Percentiles rank a stretch among this genome's conserved stretches.
Evolutionary conservation across 1,140 invertebrate genomes (phyloP).

Genomic region (Drosophila pruinosa): DNA sequence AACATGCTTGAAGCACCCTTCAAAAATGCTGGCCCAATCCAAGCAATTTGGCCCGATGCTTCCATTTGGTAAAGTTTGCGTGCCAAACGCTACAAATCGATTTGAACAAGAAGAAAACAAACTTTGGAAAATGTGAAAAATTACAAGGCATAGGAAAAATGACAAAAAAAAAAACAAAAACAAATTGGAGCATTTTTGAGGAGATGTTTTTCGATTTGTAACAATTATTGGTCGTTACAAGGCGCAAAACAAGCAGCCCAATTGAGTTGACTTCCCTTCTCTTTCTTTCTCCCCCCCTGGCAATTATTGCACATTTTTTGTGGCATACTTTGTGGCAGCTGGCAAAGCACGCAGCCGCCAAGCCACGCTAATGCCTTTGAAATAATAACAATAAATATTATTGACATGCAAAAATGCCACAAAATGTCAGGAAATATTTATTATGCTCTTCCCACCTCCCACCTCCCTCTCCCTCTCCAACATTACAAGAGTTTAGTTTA

Average conservation of each 20-base stretch:
- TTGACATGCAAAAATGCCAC: conserved; percentile 54
- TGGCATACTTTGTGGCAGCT: conserved; percentile 27
- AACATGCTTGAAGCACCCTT: conserved; percentile 38
- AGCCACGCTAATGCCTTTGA: conserved; percentile 33
- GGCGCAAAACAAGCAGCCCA: conserved; percentile 28
- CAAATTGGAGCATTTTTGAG: conserved; percentile 34
- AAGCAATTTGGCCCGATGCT: conserved; percentile 37
- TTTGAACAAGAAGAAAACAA: conserved; percentile 27
- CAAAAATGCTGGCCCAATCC: conserved; percentile 34
- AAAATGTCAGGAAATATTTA: conserved; percentile 47
- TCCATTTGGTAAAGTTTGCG: conserved; percentile 36
- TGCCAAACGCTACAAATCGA: conserved; percentile 61
- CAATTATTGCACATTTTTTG: conserved; percentile 47
- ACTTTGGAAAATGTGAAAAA: conserved; percentile 51
- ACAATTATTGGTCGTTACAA: conserved; percentile 54
- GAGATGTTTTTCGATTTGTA: conserved; percentile 51
- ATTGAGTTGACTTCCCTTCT: not conserved
- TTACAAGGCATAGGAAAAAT: conserved; percentile 32
- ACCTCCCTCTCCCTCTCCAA: too few species aligned
- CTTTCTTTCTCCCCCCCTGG: not conserved
- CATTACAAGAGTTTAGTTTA: conserved; percentile 3
- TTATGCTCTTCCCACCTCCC: conserved; percentile 28
- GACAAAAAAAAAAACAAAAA: conserved; percentile 3
- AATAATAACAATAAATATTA: conserved; percentile 57
- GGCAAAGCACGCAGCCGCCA: conserved; percentile 16